Conservation (phyloP, 2,113 vertebrate genomes). For the Propithecus coquereli region DNA sequence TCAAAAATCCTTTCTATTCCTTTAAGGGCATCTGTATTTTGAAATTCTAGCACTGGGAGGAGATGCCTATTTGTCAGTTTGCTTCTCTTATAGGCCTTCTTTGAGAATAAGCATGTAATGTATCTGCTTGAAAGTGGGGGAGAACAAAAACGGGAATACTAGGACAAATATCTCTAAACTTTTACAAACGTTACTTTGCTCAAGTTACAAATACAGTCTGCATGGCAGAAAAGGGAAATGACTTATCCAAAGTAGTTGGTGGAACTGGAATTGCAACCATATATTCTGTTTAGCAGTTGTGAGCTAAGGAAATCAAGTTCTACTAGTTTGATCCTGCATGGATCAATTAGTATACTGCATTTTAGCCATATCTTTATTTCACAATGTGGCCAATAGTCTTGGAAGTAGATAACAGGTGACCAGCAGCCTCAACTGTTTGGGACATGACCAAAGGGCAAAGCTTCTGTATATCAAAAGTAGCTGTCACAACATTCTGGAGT, state of each 20-base stretch:
- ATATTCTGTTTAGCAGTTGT: background rate
- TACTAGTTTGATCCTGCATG: background rate
- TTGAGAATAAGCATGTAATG: background rate
- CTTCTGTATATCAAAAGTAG: background rate
- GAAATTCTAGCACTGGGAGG: background rate
- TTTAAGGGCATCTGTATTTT: background rate
- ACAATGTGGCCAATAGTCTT: background rate
- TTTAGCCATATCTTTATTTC: background rate
- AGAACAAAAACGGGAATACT: background rate
- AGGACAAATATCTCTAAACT: background rate
- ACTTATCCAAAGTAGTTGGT: background rate
- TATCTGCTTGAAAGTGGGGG: background rate
- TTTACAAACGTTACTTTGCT: background rate
- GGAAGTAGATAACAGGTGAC: background rate
- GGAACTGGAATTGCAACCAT: background rate
- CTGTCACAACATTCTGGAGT: background rate
- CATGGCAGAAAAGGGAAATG: background rate
- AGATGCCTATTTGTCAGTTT: background rate
- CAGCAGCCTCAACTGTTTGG: background rate
- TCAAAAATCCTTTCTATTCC: background rate
- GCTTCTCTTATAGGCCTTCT: background rate
- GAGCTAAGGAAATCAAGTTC: background rate
- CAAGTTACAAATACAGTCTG: background rate
- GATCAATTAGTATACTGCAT: background rate
- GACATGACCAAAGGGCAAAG: background rate